A percentile compares a stretch with the other conserved stretches of the same genome.
These are phyloP conservation scores for Craterocephalus amniculus DNA, from an alignment of 2,797 vertebrate genomes.

Conservation along the genomic window DNA sequence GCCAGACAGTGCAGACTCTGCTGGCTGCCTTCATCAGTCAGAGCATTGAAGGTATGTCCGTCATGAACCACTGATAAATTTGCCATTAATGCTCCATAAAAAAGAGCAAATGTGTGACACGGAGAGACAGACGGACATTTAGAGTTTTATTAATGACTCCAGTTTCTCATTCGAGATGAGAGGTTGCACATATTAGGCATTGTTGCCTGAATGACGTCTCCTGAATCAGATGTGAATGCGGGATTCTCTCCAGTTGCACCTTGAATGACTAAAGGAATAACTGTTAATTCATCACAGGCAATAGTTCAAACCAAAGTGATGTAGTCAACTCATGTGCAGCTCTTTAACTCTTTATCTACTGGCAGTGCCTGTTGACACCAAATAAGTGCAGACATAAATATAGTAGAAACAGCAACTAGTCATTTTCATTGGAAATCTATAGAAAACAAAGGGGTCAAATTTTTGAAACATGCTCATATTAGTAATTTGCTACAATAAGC, in stretches of 20 bases:
- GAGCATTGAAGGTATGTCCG: conserved; percentile 44
- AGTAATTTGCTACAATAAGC: background rate
- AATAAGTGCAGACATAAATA: too few relatives aligned
- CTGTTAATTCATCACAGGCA: too few relatives aligned
- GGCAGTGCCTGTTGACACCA: too few relatives aligned
- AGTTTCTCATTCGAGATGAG: conserved; percentile 39
- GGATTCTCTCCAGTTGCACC: too few relatives aligned
- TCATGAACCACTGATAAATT: conserved; percentile 68
- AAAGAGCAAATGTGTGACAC: conserved; percentile 32
- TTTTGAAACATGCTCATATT: background rate
- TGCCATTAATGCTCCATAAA: conserved; percentile 62
- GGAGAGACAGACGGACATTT: conserved; percentile 20
- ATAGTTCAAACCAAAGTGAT: too few relatives aligned
- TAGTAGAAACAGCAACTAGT: too few relatives aligned
- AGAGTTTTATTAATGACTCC: conserved; percentile 62
- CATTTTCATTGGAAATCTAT: too few relatives aligned
- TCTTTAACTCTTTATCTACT: too few relatives aligned
- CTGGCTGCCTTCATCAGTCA: conserved; percentile 69
- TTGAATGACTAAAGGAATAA: too few relatives aligned
- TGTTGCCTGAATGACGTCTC: conserved; percentile 14
- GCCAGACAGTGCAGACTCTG: conserved; percentile 52
- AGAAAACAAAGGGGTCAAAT: too few relatives aligned
- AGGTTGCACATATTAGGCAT: conserved; percentile 20
- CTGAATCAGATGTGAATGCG: too few relatives aligned
- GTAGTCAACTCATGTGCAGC: too few relatives aligned